phyloP scores from a whole-genome alignment of 2,888 invertebrate species.

The Drosophila stalkeri region DNA sequence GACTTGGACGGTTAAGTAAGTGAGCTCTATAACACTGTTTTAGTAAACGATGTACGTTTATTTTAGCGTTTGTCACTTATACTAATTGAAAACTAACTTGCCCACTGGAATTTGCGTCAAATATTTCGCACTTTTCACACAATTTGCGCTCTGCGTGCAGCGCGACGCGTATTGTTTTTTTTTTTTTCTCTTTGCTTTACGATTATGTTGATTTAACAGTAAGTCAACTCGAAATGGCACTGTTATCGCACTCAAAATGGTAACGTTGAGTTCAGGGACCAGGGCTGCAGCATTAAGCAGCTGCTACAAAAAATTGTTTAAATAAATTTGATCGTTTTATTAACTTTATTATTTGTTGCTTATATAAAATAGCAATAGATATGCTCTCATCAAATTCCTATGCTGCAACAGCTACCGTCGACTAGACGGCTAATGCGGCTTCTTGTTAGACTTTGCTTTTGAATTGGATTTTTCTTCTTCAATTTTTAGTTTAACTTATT shows the following conservation, averaged over 20 bases:
- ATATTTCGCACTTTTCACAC: slow-evolving; percentile 37
- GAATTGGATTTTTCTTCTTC: slow-evolving; percentile 3
- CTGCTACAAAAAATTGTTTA: slow-evolving; percentile 52
- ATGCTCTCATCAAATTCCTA: background rate
- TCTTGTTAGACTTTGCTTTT: slow-evolving; percentile 23
- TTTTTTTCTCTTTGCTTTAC: slow-evolving; percentile 36
- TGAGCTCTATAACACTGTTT: slow-evolving; percentile 20
- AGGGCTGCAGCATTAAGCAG: slow-evolving; percentile 34
- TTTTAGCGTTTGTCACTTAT: background rate
- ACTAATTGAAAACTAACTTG: slow-evolving; percentile 29
- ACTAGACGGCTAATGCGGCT: slow-evolving; percentile 37
- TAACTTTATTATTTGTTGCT: background rate
- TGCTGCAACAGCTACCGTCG: slow-evolving; percentile 3
- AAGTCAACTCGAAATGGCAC: slow-evolving; percentile 38
- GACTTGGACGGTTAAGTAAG: slow-evolving; percentile 40
- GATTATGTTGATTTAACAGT: slow-evolving; percentile 39
- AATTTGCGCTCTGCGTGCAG: slow-evolving; percentile 42
- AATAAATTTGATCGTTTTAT: background rate
- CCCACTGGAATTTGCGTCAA: slow-evolving; percentile 15
- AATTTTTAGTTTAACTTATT: slow-evolving; percentile 6
- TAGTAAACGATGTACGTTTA: background rate
- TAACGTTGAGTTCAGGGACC: slow-evolving; percentile 20
- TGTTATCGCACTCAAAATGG: slow-evolving; percentile 33
- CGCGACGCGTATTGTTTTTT: slow-evolving; percentile 54
- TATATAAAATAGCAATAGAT: background rate